These are phyloP conservation scores for Iguana delicatissima DNA, from an alignment of 2,797 vertebrate genomes.

Conservation along the genomic window DNA sequence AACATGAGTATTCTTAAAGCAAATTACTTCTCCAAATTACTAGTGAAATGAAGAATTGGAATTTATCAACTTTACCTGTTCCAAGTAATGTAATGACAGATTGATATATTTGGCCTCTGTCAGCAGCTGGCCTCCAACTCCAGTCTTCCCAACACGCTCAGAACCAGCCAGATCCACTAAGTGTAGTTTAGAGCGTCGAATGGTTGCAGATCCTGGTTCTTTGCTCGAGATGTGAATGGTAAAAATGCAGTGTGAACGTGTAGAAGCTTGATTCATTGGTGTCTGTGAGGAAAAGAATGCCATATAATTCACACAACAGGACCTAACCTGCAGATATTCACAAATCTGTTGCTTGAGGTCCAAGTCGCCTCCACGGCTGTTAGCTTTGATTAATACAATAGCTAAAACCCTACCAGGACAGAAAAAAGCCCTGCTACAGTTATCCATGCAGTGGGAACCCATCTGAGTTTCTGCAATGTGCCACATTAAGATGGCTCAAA, in stretches of 20 bases:
- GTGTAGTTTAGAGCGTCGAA: slow-evolving; percentile 92
- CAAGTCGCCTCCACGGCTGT: background rate
- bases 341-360: background rate
- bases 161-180: slow-evolving; percentile 97
- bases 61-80: slow-evolving; percentile 85
- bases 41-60: slow-evolving; percentile 10
- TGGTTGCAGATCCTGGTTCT: slow-evolving; percentile 88
- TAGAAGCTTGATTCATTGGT: slow-evolving; percentile 96
- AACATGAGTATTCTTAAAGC: slow-evolving; percentile 25
- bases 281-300: slow-evolving; percentile 81
- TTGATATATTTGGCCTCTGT: slow-evolving; percentile 99
- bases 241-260: slow-evolving; percentile 97
- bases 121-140: slow-evolving; percentile 89
- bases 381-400: too few species aligned
- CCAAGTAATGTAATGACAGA: slow-evolving; percentile 93
- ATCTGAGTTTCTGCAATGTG: too few species aligned
- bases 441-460: too few species aligned
- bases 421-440: too few species aligned
- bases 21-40: background rate
- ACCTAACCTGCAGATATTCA: background rate
- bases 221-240: slow-evolving; percentile 93
- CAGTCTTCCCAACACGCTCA: slow-evolving; percentile 92
- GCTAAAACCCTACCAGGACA: too few species aligned
- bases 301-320: slow-evolving; percentile 12
- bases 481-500: too few species aligned